Evolutionary conservation across 2,888 invertebrate species (phyloP).

Genomic region (Lasioglossum pauxillum): DNA sequence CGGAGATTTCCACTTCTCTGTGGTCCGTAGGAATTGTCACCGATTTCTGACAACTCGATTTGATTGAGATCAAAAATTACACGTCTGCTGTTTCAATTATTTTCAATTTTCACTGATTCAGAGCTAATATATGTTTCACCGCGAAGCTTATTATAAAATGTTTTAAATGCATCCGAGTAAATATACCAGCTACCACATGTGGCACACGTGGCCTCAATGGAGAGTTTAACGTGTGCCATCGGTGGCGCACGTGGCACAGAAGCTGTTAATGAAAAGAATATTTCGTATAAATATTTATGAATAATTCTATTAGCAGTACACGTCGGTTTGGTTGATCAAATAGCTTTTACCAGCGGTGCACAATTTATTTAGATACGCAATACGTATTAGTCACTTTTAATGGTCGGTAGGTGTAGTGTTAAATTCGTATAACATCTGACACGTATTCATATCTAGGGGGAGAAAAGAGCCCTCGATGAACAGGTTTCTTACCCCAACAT

Average conservation of each 20-base stretch:
- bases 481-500: background rate
- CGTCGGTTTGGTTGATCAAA: background rate
- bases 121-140: background rate
- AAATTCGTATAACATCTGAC: background rate
- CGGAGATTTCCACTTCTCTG: background rate
- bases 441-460: background rate
- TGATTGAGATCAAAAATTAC: background rate
- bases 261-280: background rate
- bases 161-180: background rate
- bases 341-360: background rate
- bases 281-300: background rate
- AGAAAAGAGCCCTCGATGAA: background rate
- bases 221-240: background rate
- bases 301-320: background rate
- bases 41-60: background rate
- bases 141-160: background rate
- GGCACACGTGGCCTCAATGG: background rate
- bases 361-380: background rate
- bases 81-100: background rate
- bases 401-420: too few species aligned
- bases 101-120: background rate
- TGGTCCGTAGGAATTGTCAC: background rate
- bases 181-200: background rate
- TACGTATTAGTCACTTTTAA: too few species aligned
- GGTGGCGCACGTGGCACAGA: background rate